Evolutionary conservation across 2,888 invertebrate genomes (phyloP).

Genomic region (Drosophila gaucha): DNA sequence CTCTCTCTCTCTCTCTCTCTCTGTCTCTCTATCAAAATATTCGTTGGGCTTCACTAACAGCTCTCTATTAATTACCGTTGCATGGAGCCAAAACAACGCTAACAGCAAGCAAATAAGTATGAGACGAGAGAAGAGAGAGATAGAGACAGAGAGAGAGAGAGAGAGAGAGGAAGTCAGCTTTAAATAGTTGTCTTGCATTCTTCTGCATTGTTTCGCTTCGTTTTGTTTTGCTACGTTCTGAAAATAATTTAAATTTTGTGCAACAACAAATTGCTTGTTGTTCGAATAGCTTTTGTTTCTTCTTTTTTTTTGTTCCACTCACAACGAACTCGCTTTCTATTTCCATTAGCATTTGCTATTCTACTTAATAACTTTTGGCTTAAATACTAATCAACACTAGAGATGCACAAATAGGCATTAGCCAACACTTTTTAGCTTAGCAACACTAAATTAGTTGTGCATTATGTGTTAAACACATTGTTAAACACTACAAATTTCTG

Average conservation of each 20-base stretch:
- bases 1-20: neutral
- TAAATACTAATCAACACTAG: too few relatives aligned
- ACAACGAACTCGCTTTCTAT: neutral
- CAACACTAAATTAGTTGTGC: too few relatives aligned
- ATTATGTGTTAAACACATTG: too few relatives aligned
- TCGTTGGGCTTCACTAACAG: constrained; percentile 10
- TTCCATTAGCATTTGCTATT: too few relatives aligned
- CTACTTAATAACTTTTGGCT: too few relatives aligned
- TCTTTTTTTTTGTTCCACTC: neutral
- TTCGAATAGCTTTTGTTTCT: neutral
- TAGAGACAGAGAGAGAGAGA: neutral
- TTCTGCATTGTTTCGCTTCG: constrained; percentile 14
- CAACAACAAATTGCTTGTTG: constrained; percentile 5
- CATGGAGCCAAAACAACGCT: neutral
- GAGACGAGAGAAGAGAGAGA: neutral
- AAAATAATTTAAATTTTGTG: constrained; percentile 7
- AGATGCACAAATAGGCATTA: neutral
- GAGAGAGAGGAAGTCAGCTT: neutral
- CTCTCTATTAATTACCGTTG: constrained; percentile 19
- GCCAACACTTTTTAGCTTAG: too few relatives aligned
- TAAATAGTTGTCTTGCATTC: constrained; percentile 16
- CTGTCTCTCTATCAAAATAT: neutral
- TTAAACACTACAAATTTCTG: too few relatives aligned
- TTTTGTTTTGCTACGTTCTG: constrained; percentile 22
- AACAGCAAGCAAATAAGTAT: too few relatives aligned